phyloP scores from a whole-genome alignment of 2,888 invertebrate genomes.

The Mayetiola destructor region DNA sequence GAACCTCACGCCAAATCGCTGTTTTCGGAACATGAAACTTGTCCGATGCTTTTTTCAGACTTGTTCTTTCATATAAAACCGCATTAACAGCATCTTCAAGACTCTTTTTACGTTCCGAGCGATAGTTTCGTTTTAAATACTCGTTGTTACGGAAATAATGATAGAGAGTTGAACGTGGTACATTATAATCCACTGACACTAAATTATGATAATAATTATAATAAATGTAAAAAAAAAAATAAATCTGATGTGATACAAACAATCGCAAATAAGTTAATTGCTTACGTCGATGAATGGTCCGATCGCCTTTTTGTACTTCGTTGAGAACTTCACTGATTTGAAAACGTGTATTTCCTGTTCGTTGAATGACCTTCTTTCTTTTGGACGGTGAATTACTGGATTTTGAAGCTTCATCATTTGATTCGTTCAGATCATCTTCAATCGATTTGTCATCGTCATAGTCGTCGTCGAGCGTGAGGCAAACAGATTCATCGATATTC shows the following conservation, averaged over 20 bases:
- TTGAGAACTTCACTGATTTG: background rate
- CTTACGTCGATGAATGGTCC: background rate
- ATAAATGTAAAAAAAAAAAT: too few species aligned
- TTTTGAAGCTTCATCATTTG: background rate
- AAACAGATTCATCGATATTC: too few species aligned
- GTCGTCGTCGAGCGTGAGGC: too few species aligned
- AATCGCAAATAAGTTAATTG: too few species aligned
- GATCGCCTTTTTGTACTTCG: conserved; percentile 4
- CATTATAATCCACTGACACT: conserved; percentile 4
- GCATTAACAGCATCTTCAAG: conserved; percentile 31
- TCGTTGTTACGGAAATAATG: background rate
- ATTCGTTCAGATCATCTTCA: background rate
- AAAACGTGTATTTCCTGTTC: background rate
- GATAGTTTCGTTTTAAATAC: background rate
- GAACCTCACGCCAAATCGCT: conserved; percentile 33
- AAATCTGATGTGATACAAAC: too few species aligned
- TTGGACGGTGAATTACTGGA: background rate
- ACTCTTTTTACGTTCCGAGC: background rate
- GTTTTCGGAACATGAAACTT: conserved; percentile 33
- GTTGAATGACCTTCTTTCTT: background rate
- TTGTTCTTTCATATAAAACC: conserved; percentile 30
- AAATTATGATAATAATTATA: too few species aligned
- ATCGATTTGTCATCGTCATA: background rate
- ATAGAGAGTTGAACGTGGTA: conserved; percentile 5
- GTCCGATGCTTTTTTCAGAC: conserved; percentile 32